These are phyloP conservation scores for Zenarchopterus dispar DNA, from an alignment of 2,797 vertebrate species.

Conservation along the genomic window DNA sequence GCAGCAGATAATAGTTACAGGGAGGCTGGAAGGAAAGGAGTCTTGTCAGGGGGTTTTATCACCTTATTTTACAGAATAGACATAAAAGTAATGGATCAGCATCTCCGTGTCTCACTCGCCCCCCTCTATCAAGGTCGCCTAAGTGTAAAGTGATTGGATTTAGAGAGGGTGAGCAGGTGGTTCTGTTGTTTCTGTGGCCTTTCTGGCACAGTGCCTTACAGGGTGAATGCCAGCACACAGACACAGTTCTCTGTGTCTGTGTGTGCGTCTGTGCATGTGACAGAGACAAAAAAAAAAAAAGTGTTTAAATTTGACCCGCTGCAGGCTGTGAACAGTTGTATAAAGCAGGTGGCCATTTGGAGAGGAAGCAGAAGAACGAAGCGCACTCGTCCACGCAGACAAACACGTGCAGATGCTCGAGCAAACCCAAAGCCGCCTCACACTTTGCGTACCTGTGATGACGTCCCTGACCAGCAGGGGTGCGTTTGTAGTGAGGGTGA, in stretches of 20 bases:
- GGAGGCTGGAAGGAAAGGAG: constrained; percentile 36
- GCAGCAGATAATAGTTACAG: constrained; percentile 61
- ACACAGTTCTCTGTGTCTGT: constrained; percentile 31
- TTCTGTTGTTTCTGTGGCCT: constrained; percentile 62
- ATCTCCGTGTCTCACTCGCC: constrained; percentile 23
- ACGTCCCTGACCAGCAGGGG: constrained; percentile 93
- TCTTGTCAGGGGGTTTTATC: constrained; percentile 60
- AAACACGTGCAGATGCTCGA: constrained; percentile 11
- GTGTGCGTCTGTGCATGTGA: constrained; percentile 14
- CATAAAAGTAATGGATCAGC: constrained; percentile 64
- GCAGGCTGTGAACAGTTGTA: constrained; percentile 34
- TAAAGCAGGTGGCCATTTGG: constrained; percentile 61
- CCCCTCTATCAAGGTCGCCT: constrained; percentile 42
- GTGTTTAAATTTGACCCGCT: constrained; percentile 40
- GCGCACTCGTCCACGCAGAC: constrained; percentile 22
- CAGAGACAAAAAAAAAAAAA: constrained; percentile 4
- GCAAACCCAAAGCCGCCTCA: constrained; percentile 3
- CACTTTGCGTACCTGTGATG: constrained; percentile 83
- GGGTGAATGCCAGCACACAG: constrained; percentile 60
- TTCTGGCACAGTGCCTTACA: constrained; percentile 58
- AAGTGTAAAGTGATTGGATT: constrained; percentile 70
- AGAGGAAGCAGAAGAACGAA: constrained; percentile 27
- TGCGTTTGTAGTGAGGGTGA: constrained; percentile 85
- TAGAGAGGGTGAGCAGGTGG: constrained; percentile 68
- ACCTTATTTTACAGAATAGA: constrained; percentile 64